Evolutionary conservation across 2,797 vertebrate species (phyloP), one percentile per base, ranked within the genome.

Genomic region (Pterois miles): DNA sequence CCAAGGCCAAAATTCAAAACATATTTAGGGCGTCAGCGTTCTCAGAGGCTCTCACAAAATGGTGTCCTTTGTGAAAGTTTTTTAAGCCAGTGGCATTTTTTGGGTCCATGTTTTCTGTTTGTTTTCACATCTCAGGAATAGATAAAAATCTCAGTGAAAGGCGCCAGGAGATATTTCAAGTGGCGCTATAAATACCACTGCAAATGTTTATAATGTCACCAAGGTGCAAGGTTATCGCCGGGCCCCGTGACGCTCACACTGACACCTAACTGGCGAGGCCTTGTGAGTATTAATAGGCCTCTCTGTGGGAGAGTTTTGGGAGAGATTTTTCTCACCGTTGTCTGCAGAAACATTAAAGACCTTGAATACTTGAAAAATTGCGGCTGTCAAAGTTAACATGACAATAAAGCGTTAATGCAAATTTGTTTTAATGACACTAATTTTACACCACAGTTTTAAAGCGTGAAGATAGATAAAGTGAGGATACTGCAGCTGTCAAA

Each of bases 161-260:
- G 86, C 87, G 84, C 91, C 88, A 81, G 80, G 38, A 82, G 71
- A 85, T 88, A 85, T 93, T 92, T 89, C 79, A 83, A 93, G 83
- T 82, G 80, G 79, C 34, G 78, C 89, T 91, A 89, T 86, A 92
- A 92, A 94, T 93, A 89, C 87, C 76, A 89, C 77, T 66, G 88
- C 85, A 93, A 94, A 94, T 94, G 93, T 95, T 94, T 94, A 82
- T 86, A 90, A 93, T 91, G 90, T 87, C 88, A 85, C 85, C 56
- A 59, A 89, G 88, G 88, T 89, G 85, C 86, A 91, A 91, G 94
- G 92, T 94, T 95, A 93, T 90, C 87, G 50, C 75, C 81, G 78
- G 70, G 68, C 76, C 75, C 80, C 76, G 78, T 85, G 78, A 86
- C 87, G 84, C 84, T 58, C 79, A 73, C 69, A 34, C 79, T 70